Evolutionary conservation across 2,888 invertebrate genomes (phyloP).

Genomic region (Danaus chrysippus): DNA sequence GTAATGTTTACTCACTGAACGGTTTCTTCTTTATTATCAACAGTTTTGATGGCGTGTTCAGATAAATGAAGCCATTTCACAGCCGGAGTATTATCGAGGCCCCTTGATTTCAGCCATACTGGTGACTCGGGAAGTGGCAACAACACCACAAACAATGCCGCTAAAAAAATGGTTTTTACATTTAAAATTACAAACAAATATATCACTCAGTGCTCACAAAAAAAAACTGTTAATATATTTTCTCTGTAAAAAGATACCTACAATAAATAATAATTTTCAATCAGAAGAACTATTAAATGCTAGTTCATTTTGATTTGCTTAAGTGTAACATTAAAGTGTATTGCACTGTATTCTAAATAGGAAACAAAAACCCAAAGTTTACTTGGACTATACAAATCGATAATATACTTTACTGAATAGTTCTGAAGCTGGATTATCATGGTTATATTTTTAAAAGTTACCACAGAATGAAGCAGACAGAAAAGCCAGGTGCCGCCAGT

Average conservation of each 20-base stretch:
- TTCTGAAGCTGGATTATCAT: too few species aligned
- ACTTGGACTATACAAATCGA: too few species aligned
- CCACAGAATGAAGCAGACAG: constrained; percentile 71
- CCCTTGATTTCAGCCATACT: constrained; percentile 72
- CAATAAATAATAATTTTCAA: too few species aligned
- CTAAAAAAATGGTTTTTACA: constrained; percentile 30
- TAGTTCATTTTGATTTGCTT: too few species aligned
- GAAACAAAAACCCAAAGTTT: too few species aligned
- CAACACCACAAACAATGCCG: constrained; percentile 68
- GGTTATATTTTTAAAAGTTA: constrained; percentile 36
- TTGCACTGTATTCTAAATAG: too few species aligned
- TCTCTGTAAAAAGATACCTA: too few species aligned
- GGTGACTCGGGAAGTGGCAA: constrained; percentile 83
- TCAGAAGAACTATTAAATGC: too few species aligned
- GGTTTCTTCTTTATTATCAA: constrained; percentile 46
- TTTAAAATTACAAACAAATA: background rate
- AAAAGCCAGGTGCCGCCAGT: constrained; percentile 80
- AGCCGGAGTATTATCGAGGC: constrained; percentile 65
- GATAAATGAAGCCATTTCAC: constrained; percentile 77
- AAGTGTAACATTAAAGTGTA: too few species aligned
- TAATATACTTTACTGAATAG: too few species aligned
- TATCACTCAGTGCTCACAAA: background rate
- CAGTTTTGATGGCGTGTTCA: constrained; percentile 56
- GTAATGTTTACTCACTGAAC: constrained; percentile 44
- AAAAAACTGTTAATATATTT: too few species aligned